Evolutionary conservation across 2,888 invertebrate species (phyloP), one percentile per base, ranked within the genome.

Genomic region (Ecliptopera silaceata): DNA sequence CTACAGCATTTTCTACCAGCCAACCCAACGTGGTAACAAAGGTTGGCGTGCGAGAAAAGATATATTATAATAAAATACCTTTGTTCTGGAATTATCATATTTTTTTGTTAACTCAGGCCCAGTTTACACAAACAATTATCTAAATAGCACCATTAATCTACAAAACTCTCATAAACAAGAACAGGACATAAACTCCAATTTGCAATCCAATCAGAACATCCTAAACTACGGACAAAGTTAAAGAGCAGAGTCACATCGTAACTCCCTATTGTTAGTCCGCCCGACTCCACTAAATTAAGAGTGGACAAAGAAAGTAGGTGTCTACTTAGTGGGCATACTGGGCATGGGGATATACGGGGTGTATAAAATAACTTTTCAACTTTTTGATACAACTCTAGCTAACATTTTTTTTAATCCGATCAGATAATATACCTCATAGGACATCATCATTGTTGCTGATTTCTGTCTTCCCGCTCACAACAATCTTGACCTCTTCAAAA

Each of bases 211-310:
- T 61, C 61, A 61, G 57, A 57, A 47, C 51, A 39, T 61, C 61
- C 57, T 45, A 51, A 61, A 57, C 54, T 51, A 61, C 61, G 54
- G 41, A 38, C 45, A 59, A 62, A 64, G 56, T 54, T 60, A 64
- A 59, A 61, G 61, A 61, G 61, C 57, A 48, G 53, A 65, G 60
- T 65, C 55, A 61, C 55, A 60, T 54, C 58, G 50, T 55, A 54
- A 59, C 50, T 63, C 54, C 53, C 44, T 54, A 56, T 61, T 60
- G 56, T 54, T 53, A 56, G 59, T 60, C 71, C 59, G 68, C 65
- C 64, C 72, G 68, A 64, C 68, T 65, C 64, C 61, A 68, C 68
- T 67, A 78, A 86, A 85, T 80, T 77, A 83, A 75, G 74, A 77
- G 73, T 67, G 75, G 67, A 76, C 75, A 77, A 82, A 84, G 80